Base-by-base conservation (phyloP, 1,140 invertebrate species). In the Teleopsis dalmanni region DNA sequence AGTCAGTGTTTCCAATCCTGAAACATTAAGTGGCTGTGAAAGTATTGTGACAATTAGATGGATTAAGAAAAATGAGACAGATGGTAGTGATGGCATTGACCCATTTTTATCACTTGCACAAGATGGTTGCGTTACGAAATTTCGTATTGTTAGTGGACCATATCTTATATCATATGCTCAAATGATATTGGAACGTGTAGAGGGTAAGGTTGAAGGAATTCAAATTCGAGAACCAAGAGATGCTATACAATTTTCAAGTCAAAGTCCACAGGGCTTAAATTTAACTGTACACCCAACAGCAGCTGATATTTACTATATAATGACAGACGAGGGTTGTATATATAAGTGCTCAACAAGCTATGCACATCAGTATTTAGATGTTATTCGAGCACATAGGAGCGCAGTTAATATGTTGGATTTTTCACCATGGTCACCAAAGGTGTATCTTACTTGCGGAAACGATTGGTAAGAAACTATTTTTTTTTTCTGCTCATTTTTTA, bases 311-410 rank as follows among this genome's bases (percentile, higher is more conserved):
- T 91, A 89, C 66, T 78, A 86, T 11, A 80, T 92, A 0, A 86
- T 87, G 0, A 89, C 88, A 0, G 85, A 87, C 48, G 87, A 91
- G 58, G 91, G 91, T 2, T 83, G 80, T 54, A 77, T 95, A 14
- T 82, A 89, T 63, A 82, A 79, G 43, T 88, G 84, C 58, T 87
- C 85, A 0, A 79, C 72, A 5, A 80, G 78, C 53, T 77, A 81
- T 56, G 61, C 79, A 13, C 77, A 80, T 55, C 78, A 81, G 51
- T 79, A 85, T 49, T 77, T 87, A 21, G 80, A 81, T 21, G 81
- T 83, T 0, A 84, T 84, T 43, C 66, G 80, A 37, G 88, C 87
- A 1, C 91, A 95, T 60, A 76, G 85, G 22, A 88, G 88, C 9
- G 80, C 86, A 0, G 79, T 93, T 1, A 86, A 87, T 58, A 75